These are phyloP conservation scores for Hypomecis atomaria DNA, from an alignment of 2,888 invertebrate genomes.

Conservation along the genomic window DNA sequence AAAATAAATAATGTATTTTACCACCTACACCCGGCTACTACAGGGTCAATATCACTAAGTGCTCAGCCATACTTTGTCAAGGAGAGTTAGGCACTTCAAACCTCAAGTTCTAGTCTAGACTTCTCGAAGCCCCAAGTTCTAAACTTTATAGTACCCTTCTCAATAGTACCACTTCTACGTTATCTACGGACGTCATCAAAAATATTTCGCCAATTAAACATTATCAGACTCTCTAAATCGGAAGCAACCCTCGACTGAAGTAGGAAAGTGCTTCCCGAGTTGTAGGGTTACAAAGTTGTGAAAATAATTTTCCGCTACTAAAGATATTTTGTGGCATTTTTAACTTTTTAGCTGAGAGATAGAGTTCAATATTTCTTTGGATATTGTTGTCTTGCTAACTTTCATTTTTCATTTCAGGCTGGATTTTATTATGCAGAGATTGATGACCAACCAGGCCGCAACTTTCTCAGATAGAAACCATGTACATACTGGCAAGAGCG, in stretches of 20 bases:
- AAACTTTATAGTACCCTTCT: conserved; percentile 8
- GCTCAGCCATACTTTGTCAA: too few species aligned
- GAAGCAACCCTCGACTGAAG: conserved; percentile 17
- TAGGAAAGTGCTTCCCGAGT: conserved; percentile 19
- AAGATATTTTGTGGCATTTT: background rate
- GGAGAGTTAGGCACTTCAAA: too few species aligned
- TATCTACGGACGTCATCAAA: conserved; percentile 42
- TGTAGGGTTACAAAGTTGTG: background rate
- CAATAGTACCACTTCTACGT: conserved; percentile 19
- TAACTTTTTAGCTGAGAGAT: background rate
- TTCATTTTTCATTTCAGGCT: too few species aligned
- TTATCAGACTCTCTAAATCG: conserved; percentile 27
- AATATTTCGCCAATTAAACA: conserved; percentile 40
- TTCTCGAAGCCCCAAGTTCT: background rate
- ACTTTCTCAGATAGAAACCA: too few species aligned
- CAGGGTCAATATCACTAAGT: too few species aligned
- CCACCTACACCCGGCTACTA: too few species aligned
- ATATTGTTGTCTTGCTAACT: too few species aligned
- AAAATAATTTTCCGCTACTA: background rate
- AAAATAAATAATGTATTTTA: too few species aligned
- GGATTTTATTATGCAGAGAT: too few species aligned
- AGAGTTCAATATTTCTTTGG: background rate
- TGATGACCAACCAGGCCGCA: too few species aligned
- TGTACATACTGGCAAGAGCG: too few species aligned
- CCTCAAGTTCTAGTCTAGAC: background rate